Evolutionary conservation across 1,140 invertebrate species (phyloP).

Genomic region (Trypoxylus dichotomus): DNA sequence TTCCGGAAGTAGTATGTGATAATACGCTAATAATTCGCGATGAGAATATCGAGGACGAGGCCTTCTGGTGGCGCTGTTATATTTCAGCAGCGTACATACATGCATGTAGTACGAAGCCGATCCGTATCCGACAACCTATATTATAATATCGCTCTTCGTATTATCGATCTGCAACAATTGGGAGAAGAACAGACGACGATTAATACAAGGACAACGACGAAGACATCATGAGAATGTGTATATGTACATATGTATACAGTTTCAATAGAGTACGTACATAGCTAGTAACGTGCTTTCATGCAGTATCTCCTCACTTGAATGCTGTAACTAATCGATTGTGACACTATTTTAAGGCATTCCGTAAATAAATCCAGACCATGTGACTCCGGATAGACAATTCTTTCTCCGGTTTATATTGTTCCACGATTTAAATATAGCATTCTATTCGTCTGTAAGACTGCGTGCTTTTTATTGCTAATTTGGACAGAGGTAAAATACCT

Average conservation of each 20-base stretch:
- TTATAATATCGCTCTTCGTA: too few relatives aligned
- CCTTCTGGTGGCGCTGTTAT: too few relatives aligned
- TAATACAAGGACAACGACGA: background rate
- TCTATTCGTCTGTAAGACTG: background rate
- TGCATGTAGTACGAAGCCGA: too few relatives aligned
- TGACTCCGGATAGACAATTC: slow-evolving; percentile 9
- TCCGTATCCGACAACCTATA: too few relatives aligned
- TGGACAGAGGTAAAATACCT: background rate
- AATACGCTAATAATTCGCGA: slow-evolving; percentile 8
- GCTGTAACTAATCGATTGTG: slow-evolving; percentile 13
- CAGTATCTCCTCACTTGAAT: background rate
- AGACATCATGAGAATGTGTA: background rate
- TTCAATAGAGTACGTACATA: background rate
- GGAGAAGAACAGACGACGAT: background rate
- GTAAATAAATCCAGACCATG: slow-evolving; percentile 19
- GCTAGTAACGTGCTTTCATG: background rate
- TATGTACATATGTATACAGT: background rate
- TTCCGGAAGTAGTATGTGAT: background rate
- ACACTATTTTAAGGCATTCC: slow-evolving; percentile 12
- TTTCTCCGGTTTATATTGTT: slow-evolving; percentile 18
- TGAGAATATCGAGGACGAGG: background rate
- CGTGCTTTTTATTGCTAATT: background rate
- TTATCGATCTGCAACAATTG: background rate
- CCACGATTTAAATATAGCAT: background rate
- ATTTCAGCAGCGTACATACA: too few relatives aligned